Base-by-base conservation (phyloP, 2,113 vertebrate genomes). In the Lucifuga dentata region DNA sequence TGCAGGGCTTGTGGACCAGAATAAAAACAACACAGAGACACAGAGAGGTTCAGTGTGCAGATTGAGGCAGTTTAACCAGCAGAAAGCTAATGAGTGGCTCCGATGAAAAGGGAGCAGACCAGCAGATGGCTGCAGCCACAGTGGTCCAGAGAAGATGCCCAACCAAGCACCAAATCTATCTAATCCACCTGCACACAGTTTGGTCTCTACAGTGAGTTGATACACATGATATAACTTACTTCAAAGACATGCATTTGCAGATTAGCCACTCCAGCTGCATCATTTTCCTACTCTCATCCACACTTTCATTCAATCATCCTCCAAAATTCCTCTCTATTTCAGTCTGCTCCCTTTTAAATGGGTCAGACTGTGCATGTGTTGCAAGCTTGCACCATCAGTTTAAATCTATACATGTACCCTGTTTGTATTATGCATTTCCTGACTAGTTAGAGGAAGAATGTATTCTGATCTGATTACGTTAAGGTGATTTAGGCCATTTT, bases 81-180 rank as follows among this genome's bases (percentile, higher is more conserved):
- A 80, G 81, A 81, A 80, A 86, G 83, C 73, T 88, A 89, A 88
- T 86, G 83, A 90, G 80, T 66, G 75, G 72, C 79, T 77, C 69
- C 44, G 53, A 76, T 78, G 82, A 85, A 78, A 70, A 80, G 73
- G 78, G 75, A 78, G 71, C 59, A 78, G 61, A 85, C 84, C 82
- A 77, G 82, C 90, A 90, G 88, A 89, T 91, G 89, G 89, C 82
- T 83, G 69, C 24, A 53, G 79, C 86, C 88, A 89, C 86, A 89
- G 86, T 86, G 80, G 83, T 75, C 76, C 75, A 64, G 68, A 76
- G 83, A 86, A 86, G 80, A 87, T 80, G 78, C 76, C 77, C 81
- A 68, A 67, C 76, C 63, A 63, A 62, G 70, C 77, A n/a, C n/a
- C n/a, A n/a, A n/a, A n/a, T 78, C 81, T 32, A 50, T 79, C 73